These are phyloP conservation scores for Parasteatoda lunata DNA, from an alignment of 2,888 invertebrate genomes.

Conservation along the genomic window DNA sequence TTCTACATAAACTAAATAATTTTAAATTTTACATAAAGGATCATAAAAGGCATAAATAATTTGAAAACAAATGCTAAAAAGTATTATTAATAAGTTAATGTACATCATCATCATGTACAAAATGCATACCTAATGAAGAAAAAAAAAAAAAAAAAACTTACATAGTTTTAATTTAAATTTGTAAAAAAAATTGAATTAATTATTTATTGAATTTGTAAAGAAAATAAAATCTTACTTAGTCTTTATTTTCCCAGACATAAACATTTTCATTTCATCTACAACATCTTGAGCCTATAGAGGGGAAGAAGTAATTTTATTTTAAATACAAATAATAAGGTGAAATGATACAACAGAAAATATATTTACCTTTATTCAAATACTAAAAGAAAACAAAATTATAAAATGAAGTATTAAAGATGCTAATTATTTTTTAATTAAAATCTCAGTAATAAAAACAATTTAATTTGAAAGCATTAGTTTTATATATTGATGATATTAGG, in stretches of 20 bases:
- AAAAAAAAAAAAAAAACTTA: not conserved
- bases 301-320: not conserved
- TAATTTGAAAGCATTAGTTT: no score
- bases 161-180: not conserved
- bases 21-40: no score
- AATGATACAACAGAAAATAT: not conserved
- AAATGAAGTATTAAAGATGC: not conserved
- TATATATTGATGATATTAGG: no score
- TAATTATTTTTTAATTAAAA: not conserved
- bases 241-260: constrained; percentile 80
- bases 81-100: no score
- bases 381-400: not conserved
- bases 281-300: constrained; percentile 72
- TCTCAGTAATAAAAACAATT: not conserved
- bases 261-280: constrained; percentile 77
- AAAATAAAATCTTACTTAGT: constrained; percentile 47
- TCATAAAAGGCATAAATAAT: no score
- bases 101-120: no score
- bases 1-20: no score
- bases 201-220: not conserved
- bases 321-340: not conserved
- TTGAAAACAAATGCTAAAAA: no score
- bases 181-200: not conserved
- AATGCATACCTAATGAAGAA: not conserved
- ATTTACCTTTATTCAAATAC: not conserved